Evolutionary conservation across 1,140 invertebrate species (phyloP).

Genomic region (Ganaspis sp.): DNA sequence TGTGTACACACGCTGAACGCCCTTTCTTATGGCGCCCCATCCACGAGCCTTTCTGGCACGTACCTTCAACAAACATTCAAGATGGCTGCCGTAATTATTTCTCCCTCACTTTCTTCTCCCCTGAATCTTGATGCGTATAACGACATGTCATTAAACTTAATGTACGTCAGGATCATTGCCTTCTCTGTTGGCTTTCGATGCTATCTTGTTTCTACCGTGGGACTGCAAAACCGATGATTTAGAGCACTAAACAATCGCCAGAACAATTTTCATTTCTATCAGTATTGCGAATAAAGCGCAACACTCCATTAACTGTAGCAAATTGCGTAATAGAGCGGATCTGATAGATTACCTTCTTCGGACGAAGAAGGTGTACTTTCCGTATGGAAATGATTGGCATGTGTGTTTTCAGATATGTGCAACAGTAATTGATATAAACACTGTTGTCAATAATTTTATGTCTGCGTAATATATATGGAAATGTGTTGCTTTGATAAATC

Average conservation of each 20-base stretch:
- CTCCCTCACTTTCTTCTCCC: not conserved
- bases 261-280: not conserved
- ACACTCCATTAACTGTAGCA: not conserved
- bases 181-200: not conserved
- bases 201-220: not conserved
- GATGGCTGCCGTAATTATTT: conserved; percentile 8
- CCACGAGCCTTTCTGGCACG: not conserved
- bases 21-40: not conserved
- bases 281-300: not conserved
- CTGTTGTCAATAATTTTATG: too few species aligned
- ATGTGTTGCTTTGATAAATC: not conserved
- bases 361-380: too few species aligned
- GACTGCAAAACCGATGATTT: conserved; percentile 3
- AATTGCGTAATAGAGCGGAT: too few species aligned
- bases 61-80: conserved; percentile 17
- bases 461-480: not conserved
- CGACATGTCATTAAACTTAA: conserved; percentile 7
- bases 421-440: too few species aligned
- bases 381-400: too few species aligned
- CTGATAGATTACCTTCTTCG: too few species aligned
- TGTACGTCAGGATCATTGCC: not conserved
- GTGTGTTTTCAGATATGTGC: too few species aligned
- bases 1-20: conserved; percentile 19
- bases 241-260: not conserved
- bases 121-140: not conserved